phyloP scores from a whole-genome alignment of 92 coral and sea anemone genomes.

The Zoanthus gigantus region DNA sequence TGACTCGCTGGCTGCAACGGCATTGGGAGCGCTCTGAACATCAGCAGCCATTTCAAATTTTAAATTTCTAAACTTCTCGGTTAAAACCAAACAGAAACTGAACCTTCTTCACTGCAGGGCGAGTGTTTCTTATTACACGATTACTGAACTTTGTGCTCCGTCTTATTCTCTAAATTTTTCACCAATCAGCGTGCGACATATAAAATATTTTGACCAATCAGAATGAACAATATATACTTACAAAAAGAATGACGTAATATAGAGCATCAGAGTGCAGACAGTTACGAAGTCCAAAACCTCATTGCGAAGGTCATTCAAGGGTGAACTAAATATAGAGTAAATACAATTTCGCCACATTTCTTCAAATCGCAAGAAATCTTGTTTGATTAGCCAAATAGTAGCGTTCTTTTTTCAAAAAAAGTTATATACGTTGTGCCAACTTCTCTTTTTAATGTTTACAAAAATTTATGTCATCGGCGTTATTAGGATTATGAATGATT shows the following conservation, averaged over 20 bases:
- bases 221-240: neutral
- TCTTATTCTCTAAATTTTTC: neutral
- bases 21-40: constrained; percentile 60
- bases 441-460: too few relatives aligned
- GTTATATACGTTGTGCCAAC: too few relatives aligned
- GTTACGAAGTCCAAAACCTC: too few relatives aligned
- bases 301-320: too few relatives aligned
- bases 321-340: too few relatives aligned
- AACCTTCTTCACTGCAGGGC: neutral
- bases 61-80: neutral
- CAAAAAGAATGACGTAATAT: constrained; percentile 23
- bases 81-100: neutral
- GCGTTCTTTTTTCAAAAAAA: too few relatives aligned
- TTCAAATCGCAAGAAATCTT: too few relatives aligned
- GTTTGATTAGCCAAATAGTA: too few relatives aligned
- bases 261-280: too few relatives aligned
- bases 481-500: too few relatives aligned
- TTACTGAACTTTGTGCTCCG: constrained; percentile 35
- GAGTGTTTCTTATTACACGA: neutral
- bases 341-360: too few relatives aligned
- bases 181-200: constrained; percentile 28
- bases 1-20: constrained; percentile 51
- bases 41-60: constrained; percentile 68
- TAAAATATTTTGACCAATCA: neutral
- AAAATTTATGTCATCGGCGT: too few relatives aligned